A percentile compares a stretch with the other conserved stretches of the same genome.
phyloP scores from a whole-genome alignment of 2,888 invertebrate genomes.

The Agrochola macilenta region DNA sequence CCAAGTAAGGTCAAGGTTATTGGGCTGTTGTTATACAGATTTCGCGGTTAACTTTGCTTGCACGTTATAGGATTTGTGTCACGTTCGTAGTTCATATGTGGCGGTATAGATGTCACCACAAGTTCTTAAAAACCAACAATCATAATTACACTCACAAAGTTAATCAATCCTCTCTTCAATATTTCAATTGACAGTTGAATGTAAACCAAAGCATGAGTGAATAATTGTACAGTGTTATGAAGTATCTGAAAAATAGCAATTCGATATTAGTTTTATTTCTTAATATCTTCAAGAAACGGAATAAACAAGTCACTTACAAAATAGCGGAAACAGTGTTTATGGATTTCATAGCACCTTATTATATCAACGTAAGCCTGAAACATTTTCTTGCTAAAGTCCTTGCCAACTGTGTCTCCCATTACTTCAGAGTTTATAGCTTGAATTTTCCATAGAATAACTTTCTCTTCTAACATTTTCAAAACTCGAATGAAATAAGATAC shows the following conservation, averaged over 20 bases:
- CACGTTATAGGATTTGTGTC: no score
- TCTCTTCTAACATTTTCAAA: conserved; percentile 6
- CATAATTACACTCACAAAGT: conserved; percentile 15
- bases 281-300: background rate
- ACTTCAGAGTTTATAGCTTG: background rate
- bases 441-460: conserved; percentile 22
- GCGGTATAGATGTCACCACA: background rate
- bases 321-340: background rate
- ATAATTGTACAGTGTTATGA: background rate
- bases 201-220: conserved; percentile 3
- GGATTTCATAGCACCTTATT: conserved; percentile 21
- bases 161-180: background rate
- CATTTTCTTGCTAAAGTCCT: background rate
- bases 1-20: no score
- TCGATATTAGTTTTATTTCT: background rate
- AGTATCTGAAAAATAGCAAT: conserved; percentile 21
- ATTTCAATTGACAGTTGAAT: conserved; percentile 20
- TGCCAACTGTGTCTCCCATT: background rate
- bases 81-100: background rate
- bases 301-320: conserved; percentile 18
- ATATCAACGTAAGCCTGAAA: conserved; percentile 17
- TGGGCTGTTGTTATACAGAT: no score
- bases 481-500: conserved; percentile 18
- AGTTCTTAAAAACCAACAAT: no score
- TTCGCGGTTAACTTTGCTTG: no score